Conservation (phyloP, 2,888 invertebrate genomes). For the Camptogramma bilineatum region DNA sequence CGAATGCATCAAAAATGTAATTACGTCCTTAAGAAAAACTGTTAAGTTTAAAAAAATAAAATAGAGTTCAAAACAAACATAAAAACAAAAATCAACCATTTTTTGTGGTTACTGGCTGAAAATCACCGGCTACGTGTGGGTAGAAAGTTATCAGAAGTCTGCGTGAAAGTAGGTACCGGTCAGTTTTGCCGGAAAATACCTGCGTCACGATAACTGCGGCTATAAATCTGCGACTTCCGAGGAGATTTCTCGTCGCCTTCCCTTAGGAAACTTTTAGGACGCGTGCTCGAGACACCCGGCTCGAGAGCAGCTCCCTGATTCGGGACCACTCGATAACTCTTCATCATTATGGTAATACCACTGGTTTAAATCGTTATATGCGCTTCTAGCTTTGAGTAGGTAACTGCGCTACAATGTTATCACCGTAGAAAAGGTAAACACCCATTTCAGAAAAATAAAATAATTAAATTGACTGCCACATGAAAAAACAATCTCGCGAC, state of each 20-base stretch:
- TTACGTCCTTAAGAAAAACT: too few species aligned
- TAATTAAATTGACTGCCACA: too few species aligned
- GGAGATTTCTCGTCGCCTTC: slow-evolving; percentile 72
- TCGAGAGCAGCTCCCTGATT: slow-evolving; percentile 3
- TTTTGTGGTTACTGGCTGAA: too few species aligned
- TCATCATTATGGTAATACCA: not conserved
- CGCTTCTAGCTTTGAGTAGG: too few species aligned
- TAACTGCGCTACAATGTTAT: too few species aligned
- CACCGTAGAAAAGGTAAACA: too few species aligned
- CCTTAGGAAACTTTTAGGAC: slow-evolving; percentile 69
- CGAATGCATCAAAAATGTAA: too few species aligned
- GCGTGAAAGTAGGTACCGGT: slow-evolving; percentile 46
- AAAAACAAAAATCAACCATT: not conserved
- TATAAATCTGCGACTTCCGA: slow-evolving; percentile 79
- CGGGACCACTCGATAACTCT: slow-evolving; percentile 8
- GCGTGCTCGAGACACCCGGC: slow-evolving; percentile 66
- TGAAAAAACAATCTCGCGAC: too few species aligned
- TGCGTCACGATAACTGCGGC: slow-evolving; percentile 74
- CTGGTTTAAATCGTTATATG: too few species aligned
- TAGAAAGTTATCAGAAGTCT: slow-evolving; percentile 1
- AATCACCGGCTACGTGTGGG: not conserved
- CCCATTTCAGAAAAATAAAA: too few species aligned
- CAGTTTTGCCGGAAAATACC: slow-evolving; percentile 66
- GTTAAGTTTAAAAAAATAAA: too few species aligned
- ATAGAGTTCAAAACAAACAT: not conserved